Base-by-base conservation (phyloP, 1,140 invertebrate species). In the Spodoptera litura region DNA sequence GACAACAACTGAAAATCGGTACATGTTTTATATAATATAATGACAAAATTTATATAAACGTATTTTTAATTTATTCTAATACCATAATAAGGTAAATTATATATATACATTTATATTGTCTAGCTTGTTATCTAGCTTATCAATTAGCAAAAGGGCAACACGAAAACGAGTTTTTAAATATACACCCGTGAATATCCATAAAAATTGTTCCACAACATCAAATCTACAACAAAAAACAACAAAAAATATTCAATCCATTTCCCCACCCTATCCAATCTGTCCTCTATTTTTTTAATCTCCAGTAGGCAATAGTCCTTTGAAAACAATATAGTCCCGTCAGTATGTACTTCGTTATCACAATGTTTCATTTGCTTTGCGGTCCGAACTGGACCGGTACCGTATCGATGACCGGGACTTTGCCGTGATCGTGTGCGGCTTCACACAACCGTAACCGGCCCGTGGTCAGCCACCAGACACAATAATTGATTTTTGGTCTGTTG, bases 401-500 rank as follows among this genome's bases (percentile, higher is more conserved):
- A 53, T 70, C 66, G 49, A 27, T 70, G 66, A 53, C 51, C 51
- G 52, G 15, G 20, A 2, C 38, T 13, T 62, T 13, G 38, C 15
- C 27, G 27, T 73, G 55, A 25, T 73, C 53, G 35, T 27, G n/a
- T 49, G 71, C 35, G 53, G 70, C 44, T 12, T n/a, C 55, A 73
- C 53, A 73, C 71, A 73, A 27, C 56, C 59, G 71, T 71, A 38
- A 27, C 71, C 31, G 25, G 13, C 13, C 25, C 10, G 71, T 20
- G 70, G 70, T 72, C 53, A 3, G 52, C 13, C 8, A n/a, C 53
- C 31, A 59, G 15, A 27, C 9, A 31, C 15, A 44, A 61, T 73
- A 59, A 73, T 73, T 73, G 71, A 59, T 73, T 71, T 35, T 15
- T 35, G 27, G 20, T 38, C 68, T 64, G 51, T 70, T 70, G 25